Conservation (phyloP, 2,888 invertebrate species). For the Cantharis rustica region DNA sequence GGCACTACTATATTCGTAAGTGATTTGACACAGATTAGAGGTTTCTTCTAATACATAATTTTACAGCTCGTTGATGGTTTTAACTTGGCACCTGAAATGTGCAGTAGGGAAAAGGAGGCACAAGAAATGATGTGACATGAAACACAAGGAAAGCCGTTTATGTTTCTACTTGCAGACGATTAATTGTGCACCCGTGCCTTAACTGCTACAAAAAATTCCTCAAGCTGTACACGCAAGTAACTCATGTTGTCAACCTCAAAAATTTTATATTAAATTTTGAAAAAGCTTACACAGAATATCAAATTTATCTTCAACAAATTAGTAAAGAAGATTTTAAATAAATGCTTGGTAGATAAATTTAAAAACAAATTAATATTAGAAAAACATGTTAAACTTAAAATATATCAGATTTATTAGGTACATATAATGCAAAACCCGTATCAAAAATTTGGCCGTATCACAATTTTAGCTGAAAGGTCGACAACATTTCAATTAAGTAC, state of each 20-base stretch:
- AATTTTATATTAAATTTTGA: not conserved
- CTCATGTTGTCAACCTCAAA: not conserved
- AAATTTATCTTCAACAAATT: not conserved
- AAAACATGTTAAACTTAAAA: not conserved
- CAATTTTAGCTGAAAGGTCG: not conserved
- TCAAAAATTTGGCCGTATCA: not conserved
- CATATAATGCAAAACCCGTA: not conserved
- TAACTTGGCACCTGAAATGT: not conserved
- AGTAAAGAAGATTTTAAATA: not conserved
- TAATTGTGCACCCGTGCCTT: not conserved
- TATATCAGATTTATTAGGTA: not conserved
- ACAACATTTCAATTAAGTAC: not conserved
- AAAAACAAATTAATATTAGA: not conserved
- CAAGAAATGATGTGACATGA: not conserved
- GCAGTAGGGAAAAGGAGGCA: not conserved
- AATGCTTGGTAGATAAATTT: not conserved
- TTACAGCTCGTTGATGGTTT: not conserved
- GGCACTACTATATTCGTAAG: constrained; percentile 20
- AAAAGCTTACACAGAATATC: not conserved
- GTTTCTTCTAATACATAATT: not conserved
- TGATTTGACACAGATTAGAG: constrained; percentile 36
- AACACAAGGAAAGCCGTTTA: not conserved
- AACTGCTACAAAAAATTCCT: not conserved
- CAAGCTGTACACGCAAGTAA: not conserved
- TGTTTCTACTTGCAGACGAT: not conserved